Conservation (phyloP, 2,797 vertebrate species). For the Poecile montanus region DNA sequence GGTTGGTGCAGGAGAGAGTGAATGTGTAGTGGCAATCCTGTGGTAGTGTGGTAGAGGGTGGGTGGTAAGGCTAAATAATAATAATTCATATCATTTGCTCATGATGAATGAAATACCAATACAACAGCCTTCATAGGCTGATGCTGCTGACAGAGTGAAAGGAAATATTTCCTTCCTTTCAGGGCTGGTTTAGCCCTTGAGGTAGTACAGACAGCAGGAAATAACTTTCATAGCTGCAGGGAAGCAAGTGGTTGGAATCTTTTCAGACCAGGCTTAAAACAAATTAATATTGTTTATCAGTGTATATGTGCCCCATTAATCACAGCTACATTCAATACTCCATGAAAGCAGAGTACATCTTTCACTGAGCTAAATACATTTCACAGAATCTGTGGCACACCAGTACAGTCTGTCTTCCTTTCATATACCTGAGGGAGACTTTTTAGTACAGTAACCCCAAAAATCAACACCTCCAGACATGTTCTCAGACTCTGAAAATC, state of each 20-base stretch:
- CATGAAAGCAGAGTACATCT: slow-evolving; percentile 36
- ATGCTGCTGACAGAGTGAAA: not conserved
- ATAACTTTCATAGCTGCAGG: slow-evolving; percentile 32
- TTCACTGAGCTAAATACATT: slow-evolving; percentile 24
- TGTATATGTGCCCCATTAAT: slow-evolving; percentile 54
- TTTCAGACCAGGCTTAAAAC: slow-evolving; percentile 62
- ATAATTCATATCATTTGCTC: slow-evolving; percentile 20
- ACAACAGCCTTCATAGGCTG: not conserved
- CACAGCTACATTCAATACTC: slow-evolving; percentile 46
- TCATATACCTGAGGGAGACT: not conserved
- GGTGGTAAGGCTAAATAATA: slow-evolving; percentile 2
- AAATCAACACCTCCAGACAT: not conserved
- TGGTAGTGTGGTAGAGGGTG: not conserved
- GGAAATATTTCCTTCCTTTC: slow-evolving; percentile 55
- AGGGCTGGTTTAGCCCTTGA: slow-evolving; percentile 27
- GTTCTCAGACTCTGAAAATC: not conserved
- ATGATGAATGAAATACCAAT: slow-evolving; percentile 39
- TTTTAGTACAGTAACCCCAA: not conserved
- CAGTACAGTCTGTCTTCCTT: not conserved
- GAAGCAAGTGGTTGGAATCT: slow-evolving; percentile 40
- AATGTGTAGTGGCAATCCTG: not conserved
- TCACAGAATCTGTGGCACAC: not conserved
- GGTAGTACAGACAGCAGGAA: slow-evolving; percentile 28
- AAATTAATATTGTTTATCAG: slow-evolving; percentile 66
- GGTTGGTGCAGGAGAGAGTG: not conserved